Percentiles rank a stretch among this genome's conserved stretches.
These are phyloP conservation scores for Holacanthella duospinosa DNA, from an alignment of 2,888 invertebrate genomes.

Conservation along the genomic window DNA sequence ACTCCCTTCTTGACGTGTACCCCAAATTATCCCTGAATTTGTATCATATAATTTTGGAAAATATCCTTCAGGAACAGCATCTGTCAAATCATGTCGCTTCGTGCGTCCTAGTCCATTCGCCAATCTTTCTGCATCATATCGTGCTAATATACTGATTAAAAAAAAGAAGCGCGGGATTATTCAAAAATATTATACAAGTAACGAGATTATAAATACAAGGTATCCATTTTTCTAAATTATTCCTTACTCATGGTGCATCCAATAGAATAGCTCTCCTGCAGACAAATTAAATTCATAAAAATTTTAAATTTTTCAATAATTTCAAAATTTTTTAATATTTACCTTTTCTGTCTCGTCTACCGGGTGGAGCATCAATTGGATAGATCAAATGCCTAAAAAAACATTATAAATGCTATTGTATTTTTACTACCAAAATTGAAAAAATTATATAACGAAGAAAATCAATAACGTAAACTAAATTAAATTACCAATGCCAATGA, in stretches of 20 bases:
- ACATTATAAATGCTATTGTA: not conserved
- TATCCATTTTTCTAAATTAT: no score
- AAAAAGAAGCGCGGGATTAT: no score
- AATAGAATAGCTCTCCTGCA: constrained; percentile 70
- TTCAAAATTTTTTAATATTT: no score
- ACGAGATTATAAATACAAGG: not conserved
- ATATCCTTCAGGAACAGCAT: constrained; percentile 64
- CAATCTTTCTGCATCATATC: constrained; percentile 62
- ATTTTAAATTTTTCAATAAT: no score
- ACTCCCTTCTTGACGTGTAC: constrained; percentile 27
- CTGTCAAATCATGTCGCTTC: constrained; percentile 55
- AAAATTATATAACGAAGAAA: not conserved
- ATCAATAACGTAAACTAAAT: not conserved
- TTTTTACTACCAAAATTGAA: not conserved
- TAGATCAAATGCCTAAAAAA: constrained; percentile 59
- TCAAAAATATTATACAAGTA: not conserved
- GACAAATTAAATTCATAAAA: no score
- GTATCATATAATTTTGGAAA: constrained; percentile 58
- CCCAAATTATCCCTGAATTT: constrained; percentile 28
- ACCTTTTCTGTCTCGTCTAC: constrained; percentile 64
- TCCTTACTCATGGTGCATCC: constrained; percentile 59
- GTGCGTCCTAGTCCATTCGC: constrained; percentile 59
- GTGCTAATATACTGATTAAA: constrained; percentile 15
- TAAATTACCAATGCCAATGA: constrained; percentile 68
- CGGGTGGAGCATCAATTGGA: constrained; percentile 59